Conservation (phyloP, 2,113 vertebrate genomes). For the Gallinago jamesoni region DNA sequence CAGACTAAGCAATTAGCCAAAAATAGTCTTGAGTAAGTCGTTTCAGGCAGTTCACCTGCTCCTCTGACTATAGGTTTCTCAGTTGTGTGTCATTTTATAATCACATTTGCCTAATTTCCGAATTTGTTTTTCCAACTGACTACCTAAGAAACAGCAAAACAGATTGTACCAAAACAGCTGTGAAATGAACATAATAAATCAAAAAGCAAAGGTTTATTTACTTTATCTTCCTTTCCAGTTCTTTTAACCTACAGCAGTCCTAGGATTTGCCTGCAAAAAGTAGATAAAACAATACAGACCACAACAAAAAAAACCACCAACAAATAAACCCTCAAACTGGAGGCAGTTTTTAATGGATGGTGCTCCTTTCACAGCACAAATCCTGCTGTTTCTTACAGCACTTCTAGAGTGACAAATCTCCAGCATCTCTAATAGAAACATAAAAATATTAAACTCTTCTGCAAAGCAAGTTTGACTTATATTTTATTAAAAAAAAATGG, state of each 20-base stretch:
- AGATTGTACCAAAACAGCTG: not conserved
- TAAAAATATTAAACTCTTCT: not conserved
- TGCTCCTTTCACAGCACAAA: not conserved
- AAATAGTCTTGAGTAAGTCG: not conserved
- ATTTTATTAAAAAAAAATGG: not conserved
- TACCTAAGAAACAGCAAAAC: constrained; percentile 19
- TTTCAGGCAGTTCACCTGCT: constrained; percentile 46
- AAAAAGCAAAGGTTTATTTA: constrained; percentile 19
- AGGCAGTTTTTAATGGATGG: not conserved
- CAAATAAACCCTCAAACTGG: not conserved
- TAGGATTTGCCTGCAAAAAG: not conserved
- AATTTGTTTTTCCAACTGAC: constrained; percentile 22
- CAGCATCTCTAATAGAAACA: not conserved
- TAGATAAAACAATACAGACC: not conserved
- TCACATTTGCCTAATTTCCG: constrained; percentile 19
- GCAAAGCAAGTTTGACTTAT: not conserved
- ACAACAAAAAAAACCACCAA: not conserved
- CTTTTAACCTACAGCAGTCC: not conserved
- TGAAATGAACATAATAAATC: constrained; percentile 35
- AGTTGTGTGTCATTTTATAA: not conserved
- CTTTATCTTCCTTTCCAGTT: not conserved
- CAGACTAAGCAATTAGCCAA: constrained; percentile 23
- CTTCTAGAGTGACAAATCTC: not conserved
- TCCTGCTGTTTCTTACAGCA: not conserved
- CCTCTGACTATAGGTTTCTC: not conserved